phyloP scores from a whole-genome alignment of 2,113 vertebrate genomes.

The Ardeotis arabs region DNA sequence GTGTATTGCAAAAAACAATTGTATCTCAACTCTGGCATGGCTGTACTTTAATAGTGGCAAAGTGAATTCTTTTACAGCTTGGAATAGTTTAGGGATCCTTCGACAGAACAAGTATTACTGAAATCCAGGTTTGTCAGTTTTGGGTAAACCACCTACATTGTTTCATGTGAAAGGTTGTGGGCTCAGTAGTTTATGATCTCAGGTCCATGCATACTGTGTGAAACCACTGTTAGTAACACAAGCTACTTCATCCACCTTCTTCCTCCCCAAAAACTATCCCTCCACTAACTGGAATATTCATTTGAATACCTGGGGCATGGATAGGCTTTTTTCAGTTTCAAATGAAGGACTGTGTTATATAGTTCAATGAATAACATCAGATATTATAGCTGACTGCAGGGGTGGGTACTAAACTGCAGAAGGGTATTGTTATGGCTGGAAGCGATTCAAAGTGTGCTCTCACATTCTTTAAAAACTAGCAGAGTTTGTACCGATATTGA shows the following conservation, averaged over 20 bases:
- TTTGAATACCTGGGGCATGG: background rate
- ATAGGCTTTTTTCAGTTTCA: background rate
- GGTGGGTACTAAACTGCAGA: background rate
- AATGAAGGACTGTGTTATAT: background rate
- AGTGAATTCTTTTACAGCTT: background rate
- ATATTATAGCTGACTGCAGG: background rate
- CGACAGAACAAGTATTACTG: background rate
- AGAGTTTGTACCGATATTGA: background rate
- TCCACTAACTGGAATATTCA: constrained; percentile 7
- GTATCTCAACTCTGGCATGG: background rate
- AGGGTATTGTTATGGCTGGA: background rate
- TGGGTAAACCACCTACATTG: background rate
- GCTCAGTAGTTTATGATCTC: background rate
- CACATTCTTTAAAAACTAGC: constrained; percentile 2
- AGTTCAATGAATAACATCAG: background rate
- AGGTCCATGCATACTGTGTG: background rate
- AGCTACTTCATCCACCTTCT: background rate
- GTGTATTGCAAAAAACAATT: background rate
- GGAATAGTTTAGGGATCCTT: background rate
- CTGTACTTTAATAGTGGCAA: background rate
- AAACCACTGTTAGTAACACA: background rate
- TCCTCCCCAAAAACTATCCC: background rate
- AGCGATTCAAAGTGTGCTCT: constrained; percentile 3
- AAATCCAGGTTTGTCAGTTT: background rate
- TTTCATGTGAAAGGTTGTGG: background rate